Base-by-base conservation (phyloP, 1,140 invertebrate species). In the Ptiloglossa arizonensis region DNA sequence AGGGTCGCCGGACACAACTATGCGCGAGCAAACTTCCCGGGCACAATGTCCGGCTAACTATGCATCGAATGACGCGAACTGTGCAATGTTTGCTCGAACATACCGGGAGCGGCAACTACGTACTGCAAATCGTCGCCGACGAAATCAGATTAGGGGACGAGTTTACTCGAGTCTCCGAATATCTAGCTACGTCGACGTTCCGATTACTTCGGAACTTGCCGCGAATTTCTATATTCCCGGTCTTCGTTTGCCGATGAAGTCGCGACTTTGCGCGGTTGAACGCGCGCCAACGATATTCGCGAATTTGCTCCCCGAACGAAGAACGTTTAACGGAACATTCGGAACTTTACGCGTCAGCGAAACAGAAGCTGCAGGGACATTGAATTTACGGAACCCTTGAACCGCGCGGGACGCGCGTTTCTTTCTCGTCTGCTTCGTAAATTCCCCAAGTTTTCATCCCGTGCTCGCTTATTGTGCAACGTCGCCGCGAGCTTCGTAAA, bases 21-120 rank as follows among this genome's bases (percentile, higher is more conserved):
- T 52, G 44, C 62, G 62, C 62, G 62, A 73, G 50, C 56, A 66
- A 82, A 83, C 79, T 79, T 79, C 29, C 41, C 29, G 3, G 15
- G 48, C 63, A 57, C 35, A 79, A 66, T 72, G 74, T 83, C 74
- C 63, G 22, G 80, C 70, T 79, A 82, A 83, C 62, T 52, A 66
- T 63, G 54, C 62, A 29, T 57, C 56, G 48, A 64, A 50, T 41
- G 71, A 38, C 56, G 80, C 44, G 71, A 78, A 82, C 52, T 67
- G 66, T 57, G 62, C 79, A 59, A 46, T 59, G 73, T 76, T 76
- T 76, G 44, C 54, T 27, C 32, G 67, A 27, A 59, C 67, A 24
- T 48, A 69, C 24, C 6, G 38, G 24, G 27, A 50, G 5, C 56
- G 22, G 35, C 27, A 54, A 54, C 66, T 68, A 5, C 54, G 27